Base-by-base conservation (phyloP, 2,888 invertebrate genomes). In the Gastrophysa polygoni region DNA sequence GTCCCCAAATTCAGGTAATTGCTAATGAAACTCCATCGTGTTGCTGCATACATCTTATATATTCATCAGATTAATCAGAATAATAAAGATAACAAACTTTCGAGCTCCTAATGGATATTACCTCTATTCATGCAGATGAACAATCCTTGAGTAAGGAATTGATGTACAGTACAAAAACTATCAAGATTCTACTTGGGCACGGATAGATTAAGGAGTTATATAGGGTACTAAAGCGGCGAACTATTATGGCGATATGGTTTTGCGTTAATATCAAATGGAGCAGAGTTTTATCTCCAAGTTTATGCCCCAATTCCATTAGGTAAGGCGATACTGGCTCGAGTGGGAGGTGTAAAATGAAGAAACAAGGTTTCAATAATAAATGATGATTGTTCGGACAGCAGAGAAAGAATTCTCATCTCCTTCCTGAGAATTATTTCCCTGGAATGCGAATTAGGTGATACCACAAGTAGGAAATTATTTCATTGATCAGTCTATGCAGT, bases 61-160 rank as follows among this genome's bases (percentile, higher is more conserved):
- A n/a, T n/a, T n/a, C n/a, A n/a, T 24, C 56, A 57, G 51, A 55
- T 49, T 28, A 21, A 46, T 56, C 56, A 61, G 56, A 21, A n/a
- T 28, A 60, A 60, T 59, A 20, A 52, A 61, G 64, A 65, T 65
- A 68, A 21, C 55, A 38, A 14, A 54, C 57, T 64, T 64, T 68
- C 64, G 60, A 60, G 57, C 60, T 64, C 66, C 47, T 63, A 68
- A 68, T 63, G 68, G 61, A 66, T 64, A 66, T 61, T 61, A 59
- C 54, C 59, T 59, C 58, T 63, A 60, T 68, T 49, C 63, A 68
- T 64, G 61, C 21, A 57, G 52, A 61, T 52, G 61, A 47, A 48
- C 29, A 21, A 32, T 47, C 32, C 47, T 51, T 4, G 24, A 52
- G 29, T 49, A 48, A n/a, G 29, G 28, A 57, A 61, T 57, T 57